Evolutionary conservation across 1,140 invertebrate genomes (phyloP).

Genomic region (Drosophila asahinai): DNA sequence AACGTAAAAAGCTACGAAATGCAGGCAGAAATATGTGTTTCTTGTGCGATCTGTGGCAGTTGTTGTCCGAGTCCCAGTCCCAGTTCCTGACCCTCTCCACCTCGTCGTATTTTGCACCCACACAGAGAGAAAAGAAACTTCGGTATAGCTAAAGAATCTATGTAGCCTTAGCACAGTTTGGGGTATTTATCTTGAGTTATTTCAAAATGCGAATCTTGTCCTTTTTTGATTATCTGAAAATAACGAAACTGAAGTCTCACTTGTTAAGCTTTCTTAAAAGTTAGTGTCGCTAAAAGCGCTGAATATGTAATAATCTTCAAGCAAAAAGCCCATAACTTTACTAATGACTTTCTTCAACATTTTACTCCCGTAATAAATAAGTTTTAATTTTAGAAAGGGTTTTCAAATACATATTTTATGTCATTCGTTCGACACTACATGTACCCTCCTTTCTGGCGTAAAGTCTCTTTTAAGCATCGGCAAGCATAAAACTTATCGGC

Average conservation of each 20-base stretch:
- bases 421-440: not conserved
- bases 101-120: not conserved
- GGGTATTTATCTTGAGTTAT: no score
- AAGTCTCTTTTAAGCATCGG: not conserved
- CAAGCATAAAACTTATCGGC: conserved; percentile 5
- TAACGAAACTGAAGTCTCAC: no score
- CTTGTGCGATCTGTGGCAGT: conserved; percentile 63
- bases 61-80: conserved; percentile 54
- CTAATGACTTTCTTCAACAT: no score
- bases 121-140: conserved; percentile 2
- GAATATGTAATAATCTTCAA: no score
- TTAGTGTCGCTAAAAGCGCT: no score
- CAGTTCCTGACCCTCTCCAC: conserved; percentile 21
- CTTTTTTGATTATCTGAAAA: no score
- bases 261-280: no score
- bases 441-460: not conserved
- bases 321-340: no score
- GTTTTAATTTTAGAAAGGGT: not conserved
- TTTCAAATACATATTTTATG: not conserved
- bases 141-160: no score
- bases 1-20: conserved; percentile 43
- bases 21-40: conserved; percentile 70
- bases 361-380: not conserved
- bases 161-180: no score
- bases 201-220: no score